Evolutionary conservation across 2,797 vertebrate genomes (phyloP).

Genomic region (Micromesistius poutassou): DNA sequence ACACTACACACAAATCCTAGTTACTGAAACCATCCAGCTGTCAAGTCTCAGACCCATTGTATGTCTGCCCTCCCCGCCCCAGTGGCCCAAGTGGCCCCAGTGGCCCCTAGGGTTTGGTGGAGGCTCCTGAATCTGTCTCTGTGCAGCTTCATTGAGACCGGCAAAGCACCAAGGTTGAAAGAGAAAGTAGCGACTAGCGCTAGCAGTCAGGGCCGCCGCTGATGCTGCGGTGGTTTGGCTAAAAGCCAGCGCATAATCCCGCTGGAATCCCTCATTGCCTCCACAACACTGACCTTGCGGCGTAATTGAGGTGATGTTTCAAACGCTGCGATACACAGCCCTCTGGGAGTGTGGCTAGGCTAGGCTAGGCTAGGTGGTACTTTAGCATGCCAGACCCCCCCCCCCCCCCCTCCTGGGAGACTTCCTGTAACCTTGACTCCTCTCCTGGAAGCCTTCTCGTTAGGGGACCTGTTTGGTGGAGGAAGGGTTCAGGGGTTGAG

Average conservation of each 20-base stretch:
- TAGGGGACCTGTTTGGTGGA: not conserved
- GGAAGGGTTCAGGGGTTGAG: not conserved
- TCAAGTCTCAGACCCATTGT: not conserved
- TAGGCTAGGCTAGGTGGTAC: not conserved
- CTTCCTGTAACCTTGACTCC: not conserved
- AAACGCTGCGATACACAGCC: not conserved
- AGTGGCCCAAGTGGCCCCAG: not conserved
- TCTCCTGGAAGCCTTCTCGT: not conserved
- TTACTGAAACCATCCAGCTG: not conserved
- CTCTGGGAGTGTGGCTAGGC: not conserved
- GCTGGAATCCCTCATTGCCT: not conserved
- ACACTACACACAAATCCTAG: not conserved
- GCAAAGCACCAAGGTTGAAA: constrained; percentile 16
- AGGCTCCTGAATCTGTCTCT: too few species aligned
- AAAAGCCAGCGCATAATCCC: not conserved
- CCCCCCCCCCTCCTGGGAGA: not conserved
- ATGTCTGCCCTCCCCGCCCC: not conserved
- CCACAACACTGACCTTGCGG: constrained; percentile 23
- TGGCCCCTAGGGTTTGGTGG: not conserved
- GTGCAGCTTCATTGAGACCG: constrained; percentile 45
- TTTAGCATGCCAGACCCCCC: not conserved
- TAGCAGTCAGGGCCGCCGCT: not conserved
- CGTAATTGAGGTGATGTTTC: constrained; percentile 11
- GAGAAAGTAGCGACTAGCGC: not conserved
- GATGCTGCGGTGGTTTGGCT: not conserved